Percentiles rank a stretch among this genome's conserved stretches.
Conservation (phyloP, 2,797 vertebrate species). For the Vireo griseus region DNA sequence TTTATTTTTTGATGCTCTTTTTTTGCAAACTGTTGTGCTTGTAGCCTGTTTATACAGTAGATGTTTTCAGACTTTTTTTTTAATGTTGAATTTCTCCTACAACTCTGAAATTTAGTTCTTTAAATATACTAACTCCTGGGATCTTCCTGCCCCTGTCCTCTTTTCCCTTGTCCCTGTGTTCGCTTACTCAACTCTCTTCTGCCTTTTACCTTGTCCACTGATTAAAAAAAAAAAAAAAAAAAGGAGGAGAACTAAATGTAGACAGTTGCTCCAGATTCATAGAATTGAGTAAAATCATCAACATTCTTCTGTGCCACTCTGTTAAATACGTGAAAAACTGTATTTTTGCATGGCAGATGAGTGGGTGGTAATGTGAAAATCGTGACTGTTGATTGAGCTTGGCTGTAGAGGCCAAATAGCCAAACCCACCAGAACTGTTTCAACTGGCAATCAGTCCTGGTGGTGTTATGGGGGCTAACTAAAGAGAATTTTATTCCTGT, state of each 20-base stretch:
- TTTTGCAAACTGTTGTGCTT: background rate
- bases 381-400: background rate
- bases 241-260: background rate
- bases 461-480: background rate
- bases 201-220: background rate
- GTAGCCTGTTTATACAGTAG: background rate
- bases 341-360: background rate
- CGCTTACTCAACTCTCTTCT: background rate
- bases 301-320: background rate
- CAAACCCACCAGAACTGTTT: background rate
- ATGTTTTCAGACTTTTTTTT: background rate
- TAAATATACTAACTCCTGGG: background rate
- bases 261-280: background rate
- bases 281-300: background rate
- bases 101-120: background rate
- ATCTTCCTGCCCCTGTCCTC: background rate
- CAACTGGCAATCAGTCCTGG: background rate
- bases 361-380: background rate
- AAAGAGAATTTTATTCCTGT: conserved; percentile 5
- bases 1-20: background rate
- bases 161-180: background rate
- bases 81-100: background rate
- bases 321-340: background rate
- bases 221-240: background rate
- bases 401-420: background rate